These are phyloP conservation scores for Novumbra hubbsi DNA, from an alignment of 2,797 vertebrate genomes.

Conservation along the genomic window DNA sequence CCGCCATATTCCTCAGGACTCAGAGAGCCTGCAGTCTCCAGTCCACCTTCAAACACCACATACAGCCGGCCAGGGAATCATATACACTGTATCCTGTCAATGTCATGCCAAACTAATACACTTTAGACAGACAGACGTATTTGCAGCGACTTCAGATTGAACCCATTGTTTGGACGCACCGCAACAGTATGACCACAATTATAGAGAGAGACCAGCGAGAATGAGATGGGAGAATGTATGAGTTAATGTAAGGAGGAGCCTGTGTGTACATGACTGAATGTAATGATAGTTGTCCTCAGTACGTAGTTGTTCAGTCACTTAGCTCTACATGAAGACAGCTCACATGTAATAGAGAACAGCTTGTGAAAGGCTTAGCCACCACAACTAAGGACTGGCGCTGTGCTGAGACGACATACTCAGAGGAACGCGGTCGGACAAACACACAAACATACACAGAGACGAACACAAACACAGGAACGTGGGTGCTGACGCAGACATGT, in stretches of 20 bases:
- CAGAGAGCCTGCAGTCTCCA: slow-evolving; percentile 58
- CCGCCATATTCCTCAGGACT: slow-evolving; percentile 63
- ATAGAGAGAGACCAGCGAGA: not conserved
- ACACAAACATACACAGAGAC: slow-evolving; percentile 4
- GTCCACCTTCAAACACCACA: slow-evolving; percentile 53
- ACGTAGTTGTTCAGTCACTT: not conserved
- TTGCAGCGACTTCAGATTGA: not conserved
- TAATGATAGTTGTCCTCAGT: not conserved
- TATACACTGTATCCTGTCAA: slow-evolving; percentile 46
- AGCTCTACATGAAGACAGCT: not conserved
- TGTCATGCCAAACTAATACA: slow-evolving; percentile 47
- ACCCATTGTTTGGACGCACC: not conserved
- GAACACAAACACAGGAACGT: slow-evolving; percentile 2
- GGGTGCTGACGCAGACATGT: not conserved
- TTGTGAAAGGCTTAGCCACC: not conserved
- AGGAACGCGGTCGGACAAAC: not conserved
- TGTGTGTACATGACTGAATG: not conserved
- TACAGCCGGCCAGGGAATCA: slow-evolving; percentile 41
- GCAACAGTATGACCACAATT: not conserved
- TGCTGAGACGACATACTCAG: not conserved
- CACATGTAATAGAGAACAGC: not conserved
- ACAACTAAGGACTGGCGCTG: not conserved
- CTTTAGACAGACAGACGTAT: slow-evolving; percentile 25
- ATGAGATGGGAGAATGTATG: not conserved
- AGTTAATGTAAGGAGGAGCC: not conserved